Conservation (phyloP, 2,888 invertebrate species). For the Trachelus troglodyta region DNA sequence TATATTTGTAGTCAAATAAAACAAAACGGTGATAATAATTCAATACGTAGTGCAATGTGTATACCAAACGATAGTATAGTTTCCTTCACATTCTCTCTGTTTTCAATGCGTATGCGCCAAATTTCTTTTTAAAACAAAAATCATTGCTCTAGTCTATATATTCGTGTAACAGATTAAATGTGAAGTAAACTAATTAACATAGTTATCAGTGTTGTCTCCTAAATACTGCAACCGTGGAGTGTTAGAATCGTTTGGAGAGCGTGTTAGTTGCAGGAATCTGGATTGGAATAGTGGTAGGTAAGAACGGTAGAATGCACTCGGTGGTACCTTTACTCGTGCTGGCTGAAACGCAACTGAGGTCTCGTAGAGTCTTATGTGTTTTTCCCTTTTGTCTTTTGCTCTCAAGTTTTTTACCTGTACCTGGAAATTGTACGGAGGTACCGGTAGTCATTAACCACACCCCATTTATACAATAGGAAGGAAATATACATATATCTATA, state of each 20-base stretch:
- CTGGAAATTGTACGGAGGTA: slow-evolving; percentile 61
- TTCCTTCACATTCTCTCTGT: slow-evolving; percentile 4
- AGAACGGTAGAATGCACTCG: slow-evolving; percentile 51
- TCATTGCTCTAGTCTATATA: neutral
- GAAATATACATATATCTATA: slow-evolving; percentile 13
- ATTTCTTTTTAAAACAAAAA: neutral
- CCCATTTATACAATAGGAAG: slow-evolving; percentile 34
- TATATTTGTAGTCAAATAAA: neutral
- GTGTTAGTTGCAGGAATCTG: slow-evolving; percentile 41
- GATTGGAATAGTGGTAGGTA: slow-evolving; percentile 24
- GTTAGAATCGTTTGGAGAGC: slow-evolving; percentile 31
- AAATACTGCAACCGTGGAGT: slow-evolving; percentile 44
- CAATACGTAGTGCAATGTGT: slow-evolving; percentile 4
- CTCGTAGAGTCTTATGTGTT: slow-evolving; percentile 72
- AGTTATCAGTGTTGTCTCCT: slow-evolving; percentile 29
- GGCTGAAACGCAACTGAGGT: slow-evolving; percentile 72
- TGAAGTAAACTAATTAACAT: slow-evolving; percentile 6
- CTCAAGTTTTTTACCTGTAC: slow-evolving; percentile 66
- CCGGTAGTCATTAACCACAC: slow-evolving; percentile 49
- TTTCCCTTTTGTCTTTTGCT: slow-evolving; percentile 69
- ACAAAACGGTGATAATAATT: neutral
- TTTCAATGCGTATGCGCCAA: neutral
- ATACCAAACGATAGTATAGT: neutral
- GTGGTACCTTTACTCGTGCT: slow-evolving; percentile 69
- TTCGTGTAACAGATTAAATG: neutral